Base-by-base conservation (phyloP, 2,113 vertebrate species). In the Promerops cafer region DNA sequence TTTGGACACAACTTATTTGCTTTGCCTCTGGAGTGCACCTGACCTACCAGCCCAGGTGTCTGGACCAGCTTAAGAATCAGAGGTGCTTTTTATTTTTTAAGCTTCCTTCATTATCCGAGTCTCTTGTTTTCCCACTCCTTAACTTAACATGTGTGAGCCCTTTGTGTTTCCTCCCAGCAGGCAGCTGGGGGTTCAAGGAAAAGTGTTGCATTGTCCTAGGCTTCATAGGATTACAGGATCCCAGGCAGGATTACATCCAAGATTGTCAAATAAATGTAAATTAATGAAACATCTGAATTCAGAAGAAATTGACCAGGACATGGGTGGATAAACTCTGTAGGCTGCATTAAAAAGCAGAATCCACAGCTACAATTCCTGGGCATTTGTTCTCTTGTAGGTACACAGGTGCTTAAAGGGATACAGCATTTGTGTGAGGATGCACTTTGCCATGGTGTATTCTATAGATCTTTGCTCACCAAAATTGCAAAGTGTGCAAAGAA, bases 71-170 rank as follows among this genome's bases (percentile, higher is more conserved):
- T 56, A 13, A 39, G 52, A 63, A 61, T 49, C n/a, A 61, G 9
- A 40, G 4, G 3, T 39, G 13, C 22, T 77, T 66, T 47, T 24
- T 26, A 16, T 47, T 69, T 66, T 80, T 33, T 15, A 70, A 49
- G 10, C 39, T 47, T 40, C 31, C 18, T 72, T 74, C 21, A 9
- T 52, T 71, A 33, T 17, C 23, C 0, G 2, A 26, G 8, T 31
- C 21, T 68, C 30, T 35, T 27, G 7, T 59, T 61, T 83, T 53
- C 50, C 6, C 2, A 13, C 30, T 79, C 11, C 16, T 59, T 71
- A 30, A 37, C 45, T 77, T 72, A 26, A 33, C 23, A 1, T 3
- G 7, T 0, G 0, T 33, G 56, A 75, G 9, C 35, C 21, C 30
- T 54, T n/a, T 61, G 24, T n/a, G 20, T 45, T 65, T 70, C 17